phyloP scores from a whole-genome alignment of 2,113 vertebrate genomes.

The Tichodroma muraria region DNA sequence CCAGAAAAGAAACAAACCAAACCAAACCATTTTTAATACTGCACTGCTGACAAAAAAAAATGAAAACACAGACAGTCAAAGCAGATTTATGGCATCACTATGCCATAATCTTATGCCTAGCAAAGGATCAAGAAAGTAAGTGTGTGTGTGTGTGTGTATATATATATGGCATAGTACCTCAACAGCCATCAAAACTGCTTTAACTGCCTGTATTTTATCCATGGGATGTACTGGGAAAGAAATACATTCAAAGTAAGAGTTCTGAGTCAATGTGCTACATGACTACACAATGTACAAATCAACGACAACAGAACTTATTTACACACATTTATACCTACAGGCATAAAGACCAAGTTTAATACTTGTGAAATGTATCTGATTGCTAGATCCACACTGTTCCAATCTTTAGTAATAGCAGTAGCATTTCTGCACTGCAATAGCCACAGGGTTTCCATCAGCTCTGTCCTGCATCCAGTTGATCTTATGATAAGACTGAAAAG shows the following conservation, averaged over 20 bases:
- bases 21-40: neutral
- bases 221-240: neutral
- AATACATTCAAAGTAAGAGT: conserved; percentile 34
- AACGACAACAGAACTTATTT: neutral
- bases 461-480: neutral
- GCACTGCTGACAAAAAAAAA: neutral
- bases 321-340: neutral
- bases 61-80: neutral
- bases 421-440: neutral
- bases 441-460: neutral
- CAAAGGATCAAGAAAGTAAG: neutral
- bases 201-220: neutral
- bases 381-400: neutral
- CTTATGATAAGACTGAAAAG: neutral
- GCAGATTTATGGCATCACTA: neutral
- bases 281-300: neutral
- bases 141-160: neutral
- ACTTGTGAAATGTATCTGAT: conserved; percentile 25
- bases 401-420: neutral
- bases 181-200: neutral
- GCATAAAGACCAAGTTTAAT: neutral
- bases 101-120: neutral
- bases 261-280: neutral
- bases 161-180: neutral
- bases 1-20: neutral